Conservation (phyloP, 2,113 vertebrate species). For the Lamprologus ornatipinnis region DNA sequence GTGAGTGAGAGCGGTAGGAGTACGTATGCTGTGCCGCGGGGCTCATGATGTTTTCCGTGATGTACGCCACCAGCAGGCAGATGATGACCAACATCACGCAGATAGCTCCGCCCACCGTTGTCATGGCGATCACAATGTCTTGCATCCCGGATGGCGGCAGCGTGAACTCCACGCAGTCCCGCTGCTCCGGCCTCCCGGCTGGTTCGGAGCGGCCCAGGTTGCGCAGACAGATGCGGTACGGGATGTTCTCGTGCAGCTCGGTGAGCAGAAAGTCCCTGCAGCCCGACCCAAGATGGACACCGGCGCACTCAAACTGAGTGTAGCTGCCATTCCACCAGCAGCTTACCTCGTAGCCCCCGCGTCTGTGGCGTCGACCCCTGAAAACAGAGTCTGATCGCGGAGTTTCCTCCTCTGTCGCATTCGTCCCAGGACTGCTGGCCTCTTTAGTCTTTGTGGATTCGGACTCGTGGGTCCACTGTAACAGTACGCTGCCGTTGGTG, state of each 20-base stretch:
- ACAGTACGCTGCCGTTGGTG: slow-evolving; percentile 83
- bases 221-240: slow-evolving; percentile 87
- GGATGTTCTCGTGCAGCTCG: slow-evolving; percentile 86
- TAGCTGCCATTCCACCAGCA: slow-evolving; percentile 95
- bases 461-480: slow-evolving; percentile 77
- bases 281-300: slow-evolving; percentile 79
- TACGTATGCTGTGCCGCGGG: slow-evolving; percentile 61
- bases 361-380: slow-evolving; percentile 9
- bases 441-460: not conserved
- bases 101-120: slow-evolving; percentile 93
- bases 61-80: slow-evolving; percentile 93
- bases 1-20: slow-evolving; percentile 60
- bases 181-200: not conserved
- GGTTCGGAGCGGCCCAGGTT: slow-evolving; percentile 45
- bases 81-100: slow-evolving; percentile 98
- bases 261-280: slow-evolving; percentile 86
- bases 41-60: slow-evolving; percentile 93
- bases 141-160: slow-evolving; percentile 84
- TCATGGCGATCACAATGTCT: slow-evolving; percentile 96
- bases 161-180: slow-evolving; percentile 86
- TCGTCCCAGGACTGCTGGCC: not conserved
- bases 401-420: not conserved
- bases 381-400: not conserved
- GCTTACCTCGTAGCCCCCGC: slow-evolving; percentile 80
- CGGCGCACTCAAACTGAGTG: slow-evolving; percentile 87